A percentile compares a stretch with the other conserved stretches of the same genome.
These are phyloP conservation scores for Podocnemis expansa DNA, from an alignment of 2,113 vertebrate species.

Conservation along the genomic window DNA sequence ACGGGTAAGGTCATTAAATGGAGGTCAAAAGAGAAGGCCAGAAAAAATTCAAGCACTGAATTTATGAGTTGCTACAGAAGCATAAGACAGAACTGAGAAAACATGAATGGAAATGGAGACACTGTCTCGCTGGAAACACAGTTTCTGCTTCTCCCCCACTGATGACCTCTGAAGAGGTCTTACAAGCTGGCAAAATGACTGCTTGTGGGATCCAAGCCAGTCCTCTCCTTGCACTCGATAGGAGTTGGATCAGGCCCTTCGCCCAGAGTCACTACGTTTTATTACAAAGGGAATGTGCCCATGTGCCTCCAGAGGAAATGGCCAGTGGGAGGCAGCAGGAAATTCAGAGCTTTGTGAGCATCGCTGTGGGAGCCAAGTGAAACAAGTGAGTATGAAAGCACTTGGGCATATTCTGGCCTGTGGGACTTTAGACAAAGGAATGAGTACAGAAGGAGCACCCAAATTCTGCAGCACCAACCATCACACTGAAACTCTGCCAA, in stretches of 20 bases:
- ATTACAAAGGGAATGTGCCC: conserved; percentile 51
- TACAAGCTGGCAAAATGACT: not conserved
- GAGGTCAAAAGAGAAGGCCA: conserved; percentile 48
- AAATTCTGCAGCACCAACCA: rapidly evolving
- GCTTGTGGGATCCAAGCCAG: not conserved
- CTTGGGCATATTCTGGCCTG: not conserved
- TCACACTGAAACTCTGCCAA: rapidly evolving
- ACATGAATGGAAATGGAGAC: conserved; percentile 34
- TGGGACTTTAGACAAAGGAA: not conserved
- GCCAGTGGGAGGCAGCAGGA: conserved; percentile 48
- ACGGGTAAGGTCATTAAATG: conserved; percentile 67
- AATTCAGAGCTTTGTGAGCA: conserved; percentile 54
- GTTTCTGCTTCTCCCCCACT: not conserved
- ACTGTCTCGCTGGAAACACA: not conserved
- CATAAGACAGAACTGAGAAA: conserved; percentile 63
- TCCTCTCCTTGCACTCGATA: not conserved
- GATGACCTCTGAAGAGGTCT: not conserved
- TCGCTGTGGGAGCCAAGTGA: conserved; percentile 35
- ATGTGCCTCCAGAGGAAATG: conserved; percentile 61
- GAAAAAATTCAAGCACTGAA: conserved; percentile 66
- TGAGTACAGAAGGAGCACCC: rapidly evolving
- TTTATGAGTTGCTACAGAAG: conserved; percentile 61
- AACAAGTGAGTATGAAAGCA: not conserved
- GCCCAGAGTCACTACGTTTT: conserved; percentile 39
- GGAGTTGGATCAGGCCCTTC: conserved; percentile 49